Evolutionary conservation across 2,797 vertebrate genomes (phyloP).

Genomic region (Lepilemur septentrionalis): DNA sequence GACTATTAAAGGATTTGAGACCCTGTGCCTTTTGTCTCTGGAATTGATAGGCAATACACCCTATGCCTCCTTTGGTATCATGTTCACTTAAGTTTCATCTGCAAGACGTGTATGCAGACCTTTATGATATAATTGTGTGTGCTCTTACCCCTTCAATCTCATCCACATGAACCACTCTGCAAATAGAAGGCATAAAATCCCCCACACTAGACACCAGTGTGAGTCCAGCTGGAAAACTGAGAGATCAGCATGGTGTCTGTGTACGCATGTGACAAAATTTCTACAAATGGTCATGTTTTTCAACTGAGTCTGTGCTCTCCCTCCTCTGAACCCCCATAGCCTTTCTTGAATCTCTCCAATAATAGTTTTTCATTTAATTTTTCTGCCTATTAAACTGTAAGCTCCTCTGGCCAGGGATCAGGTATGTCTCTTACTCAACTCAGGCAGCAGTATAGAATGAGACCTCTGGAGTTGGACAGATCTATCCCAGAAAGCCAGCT

Average conservation of each 20-base stretch:
- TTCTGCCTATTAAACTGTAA: not conserved
- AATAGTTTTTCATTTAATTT: not conserved
- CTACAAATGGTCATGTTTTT: not conserved
- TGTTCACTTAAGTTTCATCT: not conserved
- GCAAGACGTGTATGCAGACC: not conserved
- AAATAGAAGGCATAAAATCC: not conserved
- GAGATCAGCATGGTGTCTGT: not conserved
- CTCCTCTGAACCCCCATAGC: not conserved
- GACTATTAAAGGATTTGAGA: not conserved
- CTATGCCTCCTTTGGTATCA: not conserved
- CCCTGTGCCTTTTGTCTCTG: not conserved
- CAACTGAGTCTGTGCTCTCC: not conserved
- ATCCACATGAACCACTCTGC: not conserved
- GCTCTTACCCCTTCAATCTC: not conserved
- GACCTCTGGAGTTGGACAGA: not conserved
- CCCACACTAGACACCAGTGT: not conserved
- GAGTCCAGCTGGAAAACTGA: not conserved
- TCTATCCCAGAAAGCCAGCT: not conserved
- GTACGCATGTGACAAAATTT: conserved; percentile 12
- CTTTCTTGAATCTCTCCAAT: not conserved
- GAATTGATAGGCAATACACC: not conserved
- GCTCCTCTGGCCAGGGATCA: not conserved
- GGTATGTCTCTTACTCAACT: not conserved
- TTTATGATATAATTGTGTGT: not conserved
- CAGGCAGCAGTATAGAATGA: not conserved